Evolutionary conservation across 2,888 invertebrate species (phyloP), one percentile per base, ranked within the genome.

Genomic region (Brachylomia viminalis): DNA sequence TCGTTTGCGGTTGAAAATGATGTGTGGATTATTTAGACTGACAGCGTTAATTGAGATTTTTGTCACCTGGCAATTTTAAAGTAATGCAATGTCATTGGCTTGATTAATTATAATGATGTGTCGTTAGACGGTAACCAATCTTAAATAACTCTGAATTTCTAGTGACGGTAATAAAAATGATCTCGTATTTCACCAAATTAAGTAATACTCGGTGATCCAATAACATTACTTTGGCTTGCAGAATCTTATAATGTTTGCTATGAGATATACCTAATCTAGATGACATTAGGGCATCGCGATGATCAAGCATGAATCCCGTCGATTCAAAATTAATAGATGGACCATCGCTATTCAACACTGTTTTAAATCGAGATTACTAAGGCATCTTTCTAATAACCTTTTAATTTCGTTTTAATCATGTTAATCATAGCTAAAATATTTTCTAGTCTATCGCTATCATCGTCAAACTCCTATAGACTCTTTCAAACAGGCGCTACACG

Each of bases 1-100:
- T 70, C 42, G 54, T 54, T 78, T 75, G 73, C 33, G 65, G 71
- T 76, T 66, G 8, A 15, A 71, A 67, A 49, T 75, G 38, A 42
- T 49, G 27, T 62, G 49, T 62, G 54, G 45, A 58, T n/a, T 45
- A 54, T 56, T 70, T 1, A 69, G 33, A 75, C 11, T 84, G 72
- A 59, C 72, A 47, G 33, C 2, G 8, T 27, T 66, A 59, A 65
- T 70, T 82, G 47, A 62, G 27, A 2, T 58, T 66, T 80, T 52
- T 56, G 58, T 80, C 42, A 62, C 0, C 8, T n/a, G 20, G 11
- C 30, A 33, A 56, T 67, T 70, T 45, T 0, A 49, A 56, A 62
- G 23, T 17, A 59, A 47, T 66, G 30, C 42, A 33, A 42, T 82
- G 49, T 64, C 20, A 17, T 15, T 77, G 33, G 38, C 1, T 47